Evolutionary conservation across 2,888 invertebrate species (phyloP).

Genomic region (Pollenia griseotomentosa): DNA sequence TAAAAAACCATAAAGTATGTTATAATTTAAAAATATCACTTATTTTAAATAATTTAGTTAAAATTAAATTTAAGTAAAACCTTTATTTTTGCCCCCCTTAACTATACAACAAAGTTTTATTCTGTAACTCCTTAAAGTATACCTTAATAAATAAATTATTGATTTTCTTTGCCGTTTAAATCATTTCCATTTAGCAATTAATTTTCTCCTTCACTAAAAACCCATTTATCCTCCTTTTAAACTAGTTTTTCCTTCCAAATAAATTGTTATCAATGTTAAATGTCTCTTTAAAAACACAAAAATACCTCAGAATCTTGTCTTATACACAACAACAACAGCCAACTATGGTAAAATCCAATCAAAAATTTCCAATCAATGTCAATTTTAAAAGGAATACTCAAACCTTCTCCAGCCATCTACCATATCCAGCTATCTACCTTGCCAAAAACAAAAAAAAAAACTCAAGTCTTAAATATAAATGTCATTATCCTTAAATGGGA

Average conservation of each 20-base stretch:
- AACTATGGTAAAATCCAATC: slow-evolving; percentile 77
- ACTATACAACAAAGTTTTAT: no score
- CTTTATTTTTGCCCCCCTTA: no score
- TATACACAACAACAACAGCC: slow-evolving; percentile 33
- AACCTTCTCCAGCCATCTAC: slow-evolving; percentile 4
- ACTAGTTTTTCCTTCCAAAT: slow-evolving; percentile 71
- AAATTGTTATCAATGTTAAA: slow-evolving; percentile 56
- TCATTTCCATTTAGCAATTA: not conserved
- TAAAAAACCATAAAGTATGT: not conserved
- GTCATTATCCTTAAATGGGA: slow-evolving; percentile 69
- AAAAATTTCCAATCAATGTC: slow-evolving; percentile 84
- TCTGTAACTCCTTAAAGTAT: slow-evolving; percentile 12
- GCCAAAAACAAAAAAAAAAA: not conserved
- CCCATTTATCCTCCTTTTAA: slow-evolving; percentile 81
- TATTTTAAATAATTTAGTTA: no score
- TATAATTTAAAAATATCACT: not conserved
- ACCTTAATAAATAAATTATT: slow-evolving; percentile 41
- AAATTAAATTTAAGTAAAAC: no score
- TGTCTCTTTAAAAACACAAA: slow-evolving; percentile 48
- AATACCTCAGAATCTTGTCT: slow-evolving; percentile 57
- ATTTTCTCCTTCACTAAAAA: slow-evolving; percentile 57
- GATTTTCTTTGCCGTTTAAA: slow-evolving; percentile 18
- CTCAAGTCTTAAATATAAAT: slow-evolving; percentile 53
- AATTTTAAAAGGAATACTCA: slow-evolving; percentile 76
- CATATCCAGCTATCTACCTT: slow-evolving; percentile 23